These are phyloP conservation scores for Coptotermes formosanus DNA, from an alignment of 1,140 invertebrate species.

Conservation along the genomic window DNA sequence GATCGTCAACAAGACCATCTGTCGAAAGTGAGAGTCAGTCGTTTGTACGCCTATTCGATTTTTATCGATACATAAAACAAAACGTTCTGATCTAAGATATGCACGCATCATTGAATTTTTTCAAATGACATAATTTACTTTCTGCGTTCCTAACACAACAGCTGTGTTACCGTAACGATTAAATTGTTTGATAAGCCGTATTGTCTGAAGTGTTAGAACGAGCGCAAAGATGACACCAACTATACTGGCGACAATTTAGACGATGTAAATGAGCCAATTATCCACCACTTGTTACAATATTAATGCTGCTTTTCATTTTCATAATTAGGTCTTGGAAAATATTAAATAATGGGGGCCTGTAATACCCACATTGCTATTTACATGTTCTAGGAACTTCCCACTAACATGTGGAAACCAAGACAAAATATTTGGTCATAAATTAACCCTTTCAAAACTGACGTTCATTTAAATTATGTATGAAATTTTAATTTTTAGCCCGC, in stretches of 20 bases:
- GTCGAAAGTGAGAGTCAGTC: background rate
- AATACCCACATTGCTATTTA: no score
- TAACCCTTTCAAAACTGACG: no score
- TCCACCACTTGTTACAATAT: background rate
- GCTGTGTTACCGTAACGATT: background rate
- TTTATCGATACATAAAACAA: background rate
- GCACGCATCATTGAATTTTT: background rate
- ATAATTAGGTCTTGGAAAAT: background rate
- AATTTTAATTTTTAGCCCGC: no score
- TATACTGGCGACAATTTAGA: background rate
- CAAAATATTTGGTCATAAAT: no score
- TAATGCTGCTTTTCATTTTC: background rate
- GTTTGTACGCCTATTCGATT: background rate
- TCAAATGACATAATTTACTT: background rate
- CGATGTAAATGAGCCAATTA: background rate
- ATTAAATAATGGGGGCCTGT: no score
- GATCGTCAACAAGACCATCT: background rate
- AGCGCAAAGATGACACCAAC: background rate
- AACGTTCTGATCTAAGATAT: constrained; percentile 3
- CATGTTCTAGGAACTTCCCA: no score
- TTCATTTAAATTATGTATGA: no score
- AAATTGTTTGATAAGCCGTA: background rate
- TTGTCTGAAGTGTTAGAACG: background rate
- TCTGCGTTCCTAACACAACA: background rate
- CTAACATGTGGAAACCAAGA: no score